A percentile compares a stretch with the other conserved stretches of the same genome.
phyloP scores from a whole-genome alignment of 2,888 invertebrate species.

The Yponomeuta evonymella region DNA sequence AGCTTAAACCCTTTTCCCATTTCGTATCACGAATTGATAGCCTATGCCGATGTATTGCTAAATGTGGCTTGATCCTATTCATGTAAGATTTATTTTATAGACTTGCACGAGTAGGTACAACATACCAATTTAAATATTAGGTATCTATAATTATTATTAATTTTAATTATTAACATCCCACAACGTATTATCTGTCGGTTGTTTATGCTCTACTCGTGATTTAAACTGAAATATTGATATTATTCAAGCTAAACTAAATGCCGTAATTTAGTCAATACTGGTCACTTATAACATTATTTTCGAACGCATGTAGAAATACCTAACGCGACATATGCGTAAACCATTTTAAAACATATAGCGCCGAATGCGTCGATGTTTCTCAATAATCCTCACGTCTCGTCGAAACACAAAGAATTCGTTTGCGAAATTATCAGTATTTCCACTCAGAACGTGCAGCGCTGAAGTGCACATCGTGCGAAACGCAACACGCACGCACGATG shows the following conservation, averaged over 20 bases:
- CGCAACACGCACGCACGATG: constrained; percentile 58
- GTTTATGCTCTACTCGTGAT: no score
- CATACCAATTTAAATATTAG: no score
- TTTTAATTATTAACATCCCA: not conserved
- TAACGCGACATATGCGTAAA: not conserved
- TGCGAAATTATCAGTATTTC: constrained; percentile 52
- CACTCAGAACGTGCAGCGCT: constrained; percentile 44
- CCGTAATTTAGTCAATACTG: not conserved
- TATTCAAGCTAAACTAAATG: not conserved
- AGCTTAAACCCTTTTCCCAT: constrained; percentile 68
- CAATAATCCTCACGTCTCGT: constrained; percentile 63
- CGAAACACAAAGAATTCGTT: constrained; percentile 43
- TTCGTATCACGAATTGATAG: constrained; percentile 67
- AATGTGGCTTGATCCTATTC: constrained; percentile 56
- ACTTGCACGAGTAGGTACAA: no score
- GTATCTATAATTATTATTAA: no score
- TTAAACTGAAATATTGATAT: no score
- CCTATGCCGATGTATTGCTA: constrained; percentile 66
- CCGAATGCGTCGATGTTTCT: constrained; percentile 34
- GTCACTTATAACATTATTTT: not conserved
- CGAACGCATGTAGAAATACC: not conserved
- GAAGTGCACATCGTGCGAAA: constrained; percentile 59
- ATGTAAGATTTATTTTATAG: not conserved
- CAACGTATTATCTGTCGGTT: no score
- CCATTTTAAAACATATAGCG: not conserved